phyloP scores from a whole-genome alignment of 2,113 vertebrate genomes.

The Formicarius rufipectus region DNA sequence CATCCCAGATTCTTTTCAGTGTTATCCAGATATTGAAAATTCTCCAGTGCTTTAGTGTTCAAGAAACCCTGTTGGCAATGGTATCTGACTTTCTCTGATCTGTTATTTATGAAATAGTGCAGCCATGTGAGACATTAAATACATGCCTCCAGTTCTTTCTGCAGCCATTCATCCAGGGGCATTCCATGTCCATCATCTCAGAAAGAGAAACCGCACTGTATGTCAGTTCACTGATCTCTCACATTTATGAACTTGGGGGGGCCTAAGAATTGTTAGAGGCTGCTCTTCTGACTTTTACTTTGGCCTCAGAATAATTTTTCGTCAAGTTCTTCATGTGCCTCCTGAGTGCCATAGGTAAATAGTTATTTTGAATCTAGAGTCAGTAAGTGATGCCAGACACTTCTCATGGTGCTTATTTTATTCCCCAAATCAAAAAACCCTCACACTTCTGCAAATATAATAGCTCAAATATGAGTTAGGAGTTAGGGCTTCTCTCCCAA shows the following conservation, averaged over 20 bases:
- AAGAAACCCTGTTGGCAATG: conserved; percentile 39
- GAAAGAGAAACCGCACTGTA: conserved; percentile 24
- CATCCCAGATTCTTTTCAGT: conserved; percentile 56
- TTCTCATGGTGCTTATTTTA: not conserved
- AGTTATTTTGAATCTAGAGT: not conserved
- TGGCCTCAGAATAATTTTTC: conserved; percentile 70
- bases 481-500: not conserved
- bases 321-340: conserved; percentile 68
- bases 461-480: not conserved
- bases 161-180: conserved; percentile 42
- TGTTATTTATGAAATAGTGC: conserved; percentile 67
- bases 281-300: conserved; percentile 69
- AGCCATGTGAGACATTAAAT: conserved; percentile 48
- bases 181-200: conserved; percentile 53
- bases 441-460: conserved; percentile 34
- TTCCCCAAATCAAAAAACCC: conserved; percentile 27
- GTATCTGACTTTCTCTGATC: conserved; percentile 63
- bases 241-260: conserved; percentile 36
- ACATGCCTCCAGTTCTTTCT: conserved; percentile 66
- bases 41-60: conserved; percentile 43
- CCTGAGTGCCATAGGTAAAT: conserved; percentile 53
- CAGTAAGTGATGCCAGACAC: not conserved
- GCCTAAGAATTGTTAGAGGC: conserved; percentile 53
- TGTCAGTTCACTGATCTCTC: conserved; percentile 63
- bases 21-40: conserved; percentile 51